Evolutionary conservation across 2,797 vertebrate genomes (phyloP).

Genomic region (Margarornis squamiger): DNA sequence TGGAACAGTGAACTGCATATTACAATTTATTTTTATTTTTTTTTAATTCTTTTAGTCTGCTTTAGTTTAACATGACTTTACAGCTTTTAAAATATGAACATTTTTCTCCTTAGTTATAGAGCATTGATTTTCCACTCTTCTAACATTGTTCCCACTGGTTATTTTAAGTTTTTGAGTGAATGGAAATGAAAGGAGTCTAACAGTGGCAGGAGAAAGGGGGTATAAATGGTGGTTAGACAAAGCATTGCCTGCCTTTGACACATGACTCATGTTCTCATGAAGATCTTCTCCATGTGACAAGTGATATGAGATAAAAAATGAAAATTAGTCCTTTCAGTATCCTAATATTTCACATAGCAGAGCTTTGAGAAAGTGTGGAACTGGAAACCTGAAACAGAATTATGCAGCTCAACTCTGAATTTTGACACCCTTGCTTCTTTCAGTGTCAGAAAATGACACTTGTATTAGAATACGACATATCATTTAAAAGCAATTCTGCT

Average conservation of each 20-base stretch:
- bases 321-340: neutral
- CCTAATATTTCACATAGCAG: neutral
- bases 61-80: neutral
- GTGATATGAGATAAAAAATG: neutral
- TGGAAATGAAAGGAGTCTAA: neutral
- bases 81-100: neutral
- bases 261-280: neutral
- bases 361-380: neutral
- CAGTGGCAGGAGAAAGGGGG: neutral
- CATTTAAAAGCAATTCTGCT: neutral
- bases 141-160: neutral
- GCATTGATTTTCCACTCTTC: neutral
- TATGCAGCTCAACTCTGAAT: neutral
- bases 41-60: neutral
- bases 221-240: neutral
- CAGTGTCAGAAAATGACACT: neutral
- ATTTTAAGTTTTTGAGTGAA: neutral
- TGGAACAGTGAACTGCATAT: neutral
- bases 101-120: neutral
- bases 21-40: neutral
- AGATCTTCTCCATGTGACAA: neutral
- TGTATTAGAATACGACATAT: neutral
- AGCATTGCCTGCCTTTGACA: neutral
- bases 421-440: neutral
- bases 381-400: neutral